Conservation (phyloP, 1,140 invertebrate species). For the Saxidomus purpurata region DNA sequence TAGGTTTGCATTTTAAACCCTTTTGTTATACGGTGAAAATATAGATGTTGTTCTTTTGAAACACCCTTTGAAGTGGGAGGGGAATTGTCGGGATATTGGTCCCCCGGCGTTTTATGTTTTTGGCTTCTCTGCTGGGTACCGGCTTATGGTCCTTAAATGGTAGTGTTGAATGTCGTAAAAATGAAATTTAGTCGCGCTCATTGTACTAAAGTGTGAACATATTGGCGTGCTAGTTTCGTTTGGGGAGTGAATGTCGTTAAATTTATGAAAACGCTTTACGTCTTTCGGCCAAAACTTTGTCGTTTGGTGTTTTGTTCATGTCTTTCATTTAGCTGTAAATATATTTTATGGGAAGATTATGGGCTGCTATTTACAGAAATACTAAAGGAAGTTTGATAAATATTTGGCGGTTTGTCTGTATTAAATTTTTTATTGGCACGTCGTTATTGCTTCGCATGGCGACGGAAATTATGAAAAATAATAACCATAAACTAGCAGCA, state of each 20-base stretch:
- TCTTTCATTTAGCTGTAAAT: constrained; percentile 61
- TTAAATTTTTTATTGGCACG: constrained; percentile 57
- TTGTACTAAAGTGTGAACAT: constrained; percentile 59
- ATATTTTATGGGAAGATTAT: constrained; percentile 47
- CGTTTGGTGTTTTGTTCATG: constrained; percentile 43
- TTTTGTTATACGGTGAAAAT: constrained; percentile 49
- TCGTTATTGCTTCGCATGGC: constrained; percentile 49
- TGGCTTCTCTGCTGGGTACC: constrained; percentile 15
- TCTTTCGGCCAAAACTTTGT: constrained; percentile 26
- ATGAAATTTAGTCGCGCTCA: constrained; percentile 63
- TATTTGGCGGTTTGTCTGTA: constrained; percentile 43
- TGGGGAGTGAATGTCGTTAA: constrained; percentile 36
- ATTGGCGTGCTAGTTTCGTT: constrained; percentile 30
- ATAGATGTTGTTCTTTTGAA: constrained; percentile 60
- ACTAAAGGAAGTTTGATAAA: constrained; percentile 53
- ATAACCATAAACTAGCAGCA: constrained; percentile 43
- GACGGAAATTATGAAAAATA: constrained; percentile 64
- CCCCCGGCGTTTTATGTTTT: constrained; percentile 60
- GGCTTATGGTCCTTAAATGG: constrained; percentile 57
- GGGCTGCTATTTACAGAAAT: constrained; percentile 54
- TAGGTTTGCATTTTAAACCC: constrained; percentile 36
- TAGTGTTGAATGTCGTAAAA: constrained; percentile 52
- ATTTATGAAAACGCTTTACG: constrained; percentile 59
- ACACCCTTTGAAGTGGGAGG: constrained; percentile 53
- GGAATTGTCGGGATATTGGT: constrained; percentile 29